A percentile compares a stretch with the other conserved stretches of the same genome.
phyloP scores from a whole-genome alignment of 1,140 invertebrate species.

The Anadara kagoshimensis region DNA sequence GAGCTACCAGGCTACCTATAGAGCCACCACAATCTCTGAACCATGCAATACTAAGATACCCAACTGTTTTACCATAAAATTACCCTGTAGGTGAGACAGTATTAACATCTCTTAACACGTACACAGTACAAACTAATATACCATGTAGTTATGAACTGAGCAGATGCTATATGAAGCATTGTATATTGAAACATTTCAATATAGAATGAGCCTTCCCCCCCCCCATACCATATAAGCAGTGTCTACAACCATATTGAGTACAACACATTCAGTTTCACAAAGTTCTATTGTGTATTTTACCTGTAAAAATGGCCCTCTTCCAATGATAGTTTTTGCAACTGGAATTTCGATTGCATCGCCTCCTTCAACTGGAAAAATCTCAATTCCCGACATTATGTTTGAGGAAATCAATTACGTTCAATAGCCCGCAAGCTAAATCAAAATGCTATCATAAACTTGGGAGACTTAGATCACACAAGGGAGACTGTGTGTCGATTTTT shows the following conservation, averaged over 20 bases:
- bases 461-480: too few species aligned
- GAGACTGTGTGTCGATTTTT: too few species aligned
- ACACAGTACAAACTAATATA: too few species aligned
- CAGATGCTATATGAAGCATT: not conserved
- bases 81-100: too few species aligned
- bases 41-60: too few species aligned
- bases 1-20: too few species aligned
- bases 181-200: not conserved
- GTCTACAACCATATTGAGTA: not conserved
- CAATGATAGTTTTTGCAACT: conserved; percentile 61
- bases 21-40: too few species aligned
- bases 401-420: too few species aligned
- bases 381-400: conserved; percentile 53
- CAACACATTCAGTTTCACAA: not conserved
- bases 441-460: too few species aligned
- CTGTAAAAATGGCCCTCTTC: conserved; percentile 65
- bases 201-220: not conserved
- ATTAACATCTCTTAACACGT: too few species aligned
- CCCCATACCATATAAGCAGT: not conserved
- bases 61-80: too few species aligned
- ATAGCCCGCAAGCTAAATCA: too few species aligned
- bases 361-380: conserved; percentile 51
- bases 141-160: not conserved
- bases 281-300: conserved; percentile 39
- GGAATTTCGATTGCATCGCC: conserved; percentile 57